Base-by-base conservation (phyloP, 2,888 invertebrate genomes). In the Cheilosia variabilis region DNA sequence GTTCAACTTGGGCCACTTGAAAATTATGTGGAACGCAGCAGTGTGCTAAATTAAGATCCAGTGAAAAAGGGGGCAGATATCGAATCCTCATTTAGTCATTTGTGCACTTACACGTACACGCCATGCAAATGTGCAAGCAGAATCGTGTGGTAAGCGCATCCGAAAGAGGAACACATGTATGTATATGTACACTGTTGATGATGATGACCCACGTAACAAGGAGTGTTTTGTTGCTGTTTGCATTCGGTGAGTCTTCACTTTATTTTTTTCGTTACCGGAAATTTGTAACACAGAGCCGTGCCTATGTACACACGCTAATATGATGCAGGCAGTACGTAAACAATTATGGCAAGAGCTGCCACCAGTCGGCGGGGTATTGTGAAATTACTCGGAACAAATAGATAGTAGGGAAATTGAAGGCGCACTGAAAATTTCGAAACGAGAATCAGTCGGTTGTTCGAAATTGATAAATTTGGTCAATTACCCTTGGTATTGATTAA, bases 131-230 rank as follows among this genome's bases (percentile, higher is more conserved):
- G 34, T 41, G 34, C 2, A 34, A 10, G 19, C n/a, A 41, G 15
- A 53, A 27, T 45, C 47, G 60, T 72, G 41, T 24, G 24, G 24
- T 24, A 34, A 55, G 58, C 10, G 37, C 27, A 43, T 52, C 7
- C 13, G 27, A 34, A 52, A 24, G 43, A 52, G 43, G 41, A 50
- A 50, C 19, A 60, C 34, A 75, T 17, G 22, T 5, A 24, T 24
- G 24, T 24, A 27, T 10, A 37, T 13, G 4, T 37, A 37, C 4
- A 37, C 37, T 37, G 37, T 13, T 37, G 4, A 27, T 24, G 24
- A 43, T 31, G 71, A 58, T 75, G 58, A 58, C 79, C 84, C 71
- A 84, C 69, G 84, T 75, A 80, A 84, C 24, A 66, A 84, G 84
- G 84, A 80, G 84, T 79, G 73, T 52, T 69, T 73, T 68, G 52